These are phyloP conservation scores for Cheilosia vernalis DNA, from an alignment of 2,888 invertebrate species.

Conservation along the genomic window DNA sequence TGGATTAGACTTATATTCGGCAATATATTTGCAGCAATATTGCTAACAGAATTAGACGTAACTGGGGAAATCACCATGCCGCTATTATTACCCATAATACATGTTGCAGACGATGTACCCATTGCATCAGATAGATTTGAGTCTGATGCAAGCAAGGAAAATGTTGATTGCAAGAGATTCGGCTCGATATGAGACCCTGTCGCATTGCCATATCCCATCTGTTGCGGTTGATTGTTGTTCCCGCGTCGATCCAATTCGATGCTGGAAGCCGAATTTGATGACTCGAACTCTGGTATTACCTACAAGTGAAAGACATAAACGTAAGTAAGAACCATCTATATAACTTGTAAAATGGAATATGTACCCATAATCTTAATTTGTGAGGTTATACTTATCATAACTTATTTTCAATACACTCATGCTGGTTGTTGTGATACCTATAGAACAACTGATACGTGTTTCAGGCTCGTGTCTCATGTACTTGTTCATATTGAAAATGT, in stretches of 20 bases:
- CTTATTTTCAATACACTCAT: too few relatives aligned
- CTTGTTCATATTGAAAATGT: too few relatives aligned
- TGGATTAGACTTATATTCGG: constrained; percentile 68
- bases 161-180: constrained; percentile 54
- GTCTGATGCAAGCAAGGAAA: constrained; percentile 29
- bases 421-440: too few relatives aligned
- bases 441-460: too few relatives aligned
- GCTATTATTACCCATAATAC: constrained; percentile 37
- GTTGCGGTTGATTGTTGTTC: constrained; percentile 17
- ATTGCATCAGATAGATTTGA: constrained; percentile 26
- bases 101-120: constrained; percentile 18
- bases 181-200: constrained; percentile 38
- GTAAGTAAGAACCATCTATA: too few relatives aligned
- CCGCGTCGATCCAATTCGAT: constrained; percentile 76
- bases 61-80: constrained; percentile 58
- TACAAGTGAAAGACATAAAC: constrained; percentile 22
- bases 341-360: too few relatives aligned
- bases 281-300: constrained; percentile 75
- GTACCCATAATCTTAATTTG: too few relatives aligned
- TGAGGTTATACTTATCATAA: too few relatives aligned
- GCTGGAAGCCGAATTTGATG: constrained; percentile 76
- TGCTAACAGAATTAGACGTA: constrained; percentile 17
- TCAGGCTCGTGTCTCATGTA: too few relatives aligned
- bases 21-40: constrained; percentile 45
- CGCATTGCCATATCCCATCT: constrained; percentile 18